These are phyloP conservation scores for Trichacis sp. DNA, from an alignment of 2,888 invertebrate genomes.

Conservation along the genomic window DNA sequence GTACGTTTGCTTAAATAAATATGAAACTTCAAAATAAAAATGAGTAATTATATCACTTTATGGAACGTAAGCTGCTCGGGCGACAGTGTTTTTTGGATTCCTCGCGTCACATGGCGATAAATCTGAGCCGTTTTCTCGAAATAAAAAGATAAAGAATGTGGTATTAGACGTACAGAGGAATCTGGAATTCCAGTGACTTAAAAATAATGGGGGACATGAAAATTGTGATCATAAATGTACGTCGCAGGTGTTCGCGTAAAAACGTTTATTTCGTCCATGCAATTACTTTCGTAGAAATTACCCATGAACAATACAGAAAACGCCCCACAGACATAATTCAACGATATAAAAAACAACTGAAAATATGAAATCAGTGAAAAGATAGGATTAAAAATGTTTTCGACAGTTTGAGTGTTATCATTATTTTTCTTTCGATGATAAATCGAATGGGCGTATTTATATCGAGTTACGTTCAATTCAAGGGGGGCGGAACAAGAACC, in stretches of 20 bases:
- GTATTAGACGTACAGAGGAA: conserved; percentile 3
- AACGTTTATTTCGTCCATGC: background rate
- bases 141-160: conserved; percentile 23
- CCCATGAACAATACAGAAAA: background rate
- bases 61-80: conserved; percentile 20
- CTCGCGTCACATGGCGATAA: conserved; percentile 16
- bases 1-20: too few relatives aligned
- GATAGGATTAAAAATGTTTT: too few relatives aligned
- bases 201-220: background rate
- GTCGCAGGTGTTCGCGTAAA: too few relatives aligned
- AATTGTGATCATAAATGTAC: background rate
- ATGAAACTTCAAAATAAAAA: too few relatives aligned
- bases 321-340: too few relatives aligned
- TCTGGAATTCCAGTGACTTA: background rate
- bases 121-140: conserved; percentile 18
- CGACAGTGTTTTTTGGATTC: conserved; percentile 14
- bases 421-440: conserved; percentile 34
- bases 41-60: too few relatives aligned
- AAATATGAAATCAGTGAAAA: too few relatives aligned
- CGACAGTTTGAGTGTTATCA: conserved; percentile 19
- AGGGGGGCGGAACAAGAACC: conserved; percentile 28
- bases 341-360: too few relatives aligned
- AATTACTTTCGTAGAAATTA: too few relatives aligned
- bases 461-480: conserved; percentile 27
- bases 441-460: conserved; percentile 47